A percentile compares a stretch with the other conserved stretches of the same genome.
Conservation (phyloP, 2,888 invertebrate species). For the Hypena proboscidalis region DNA sequence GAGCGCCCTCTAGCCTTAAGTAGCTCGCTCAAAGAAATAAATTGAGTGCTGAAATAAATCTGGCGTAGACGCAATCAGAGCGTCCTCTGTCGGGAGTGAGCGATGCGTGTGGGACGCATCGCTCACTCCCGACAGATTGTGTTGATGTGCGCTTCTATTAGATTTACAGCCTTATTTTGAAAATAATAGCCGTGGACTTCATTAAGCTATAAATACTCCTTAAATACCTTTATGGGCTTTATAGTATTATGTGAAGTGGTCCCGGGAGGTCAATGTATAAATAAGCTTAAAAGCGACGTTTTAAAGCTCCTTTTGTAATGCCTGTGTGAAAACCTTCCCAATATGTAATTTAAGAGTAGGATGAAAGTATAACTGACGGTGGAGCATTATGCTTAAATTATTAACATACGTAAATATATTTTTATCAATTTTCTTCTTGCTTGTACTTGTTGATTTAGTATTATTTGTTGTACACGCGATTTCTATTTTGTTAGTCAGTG, state of each 20-base stretch:
- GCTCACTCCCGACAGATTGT: too few species aligned
- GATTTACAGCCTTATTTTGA: constrained; percentile 62
- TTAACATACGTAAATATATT: constrained; percentile 48
- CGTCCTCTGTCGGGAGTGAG: constrained; percentile 49
- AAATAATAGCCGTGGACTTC: constrained; percentile 52
- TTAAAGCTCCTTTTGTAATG: constrained; percentile 21
- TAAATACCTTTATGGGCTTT: constrained; percentile 36
- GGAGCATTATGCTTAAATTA: constrained; percentile 41
- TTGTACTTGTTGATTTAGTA: constrained; percentile 31
- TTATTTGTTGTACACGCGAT: constrained; percentile 25
- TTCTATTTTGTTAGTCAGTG: constrained; percentile 7
- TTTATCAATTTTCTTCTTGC: constrained; percentile 41
- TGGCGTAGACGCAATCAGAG: constrained; percentile 62
- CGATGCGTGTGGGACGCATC: too few species aligned
- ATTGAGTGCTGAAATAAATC: constrained; percentile 56
- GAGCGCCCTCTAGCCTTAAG: constrained; percentile 13
- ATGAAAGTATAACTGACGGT: constrained; percentile 30
- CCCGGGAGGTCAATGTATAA: constrained; percentile 26
- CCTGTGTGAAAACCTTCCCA: constrained; percentile 35
- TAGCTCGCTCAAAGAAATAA: constrained; percentile 40
- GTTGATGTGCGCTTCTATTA: constrained; percentile 53
- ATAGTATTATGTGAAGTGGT: constrained; percentile 23
- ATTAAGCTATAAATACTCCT: constrained; percentile 47
- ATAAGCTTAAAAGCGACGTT: constrained; percentile 12
- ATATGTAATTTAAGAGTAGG: constrained; percentile 40